Conservation (phyloP, 2,113 vertebrate genomes). For the Oreochromis tanganicae region DNA sequence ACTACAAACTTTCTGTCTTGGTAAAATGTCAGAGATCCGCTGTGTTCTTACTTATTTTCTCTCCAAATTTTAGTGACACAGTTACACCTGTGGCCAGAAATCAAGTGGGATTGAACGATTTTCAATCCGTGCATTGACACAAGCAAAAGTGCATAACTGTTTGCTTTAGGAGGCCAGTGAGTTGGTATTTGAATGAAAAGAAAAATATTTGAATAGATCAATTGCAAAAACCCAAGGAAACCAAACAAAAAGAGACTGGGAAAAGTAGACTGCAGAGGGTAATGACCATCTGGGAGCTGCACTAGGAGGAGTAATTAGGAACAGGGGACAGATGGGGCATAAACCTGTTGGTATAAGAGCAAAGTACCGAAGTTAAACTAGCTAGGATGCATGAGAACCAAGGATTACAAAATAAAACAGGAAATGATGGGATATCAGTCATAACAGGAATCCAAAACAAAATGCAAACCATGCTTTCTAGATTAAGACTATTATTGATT, state of each 20-base stretch:
- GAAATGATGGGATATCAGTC: neutral
- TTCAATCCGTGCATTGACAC: rapidly evolving
- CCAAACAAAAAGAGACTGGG: neutral
- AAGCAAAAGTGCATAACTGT: neutral
- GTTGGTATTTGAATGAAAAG: neutral
- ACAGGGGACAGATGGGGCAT: neutral
- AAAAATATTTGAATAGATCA: neutral
- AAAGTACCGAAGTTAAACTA: neutral
- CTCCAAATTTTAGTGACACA: neutral
- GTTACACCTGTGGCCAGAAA: neutral
- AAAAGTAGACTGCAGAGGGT: neutral
- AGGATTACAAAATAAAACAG: neutral
- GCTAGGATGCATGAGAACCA: neutral
- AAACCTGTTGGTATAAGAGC: neutral
- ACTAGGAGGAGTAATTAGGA: neutral
- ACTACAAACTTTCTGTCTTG: neutral
- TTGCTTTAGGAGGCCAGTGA: neutral
- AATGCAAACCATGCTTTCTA: neutral
- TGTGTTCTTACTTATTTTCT: neutral
- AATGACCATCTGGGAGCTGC: neutral
- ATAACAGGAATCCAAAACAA: neutral
- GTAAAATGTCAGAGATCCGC: neutral
- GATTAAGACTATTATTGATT: neutral
- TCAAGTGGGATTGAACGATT: neutral
- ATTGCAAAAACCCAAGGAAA: neutral